Evolutionary conservation across 2,113 vertebrate species (phyloP).

Genomic region (Corythaixoides concolor): DNA sequence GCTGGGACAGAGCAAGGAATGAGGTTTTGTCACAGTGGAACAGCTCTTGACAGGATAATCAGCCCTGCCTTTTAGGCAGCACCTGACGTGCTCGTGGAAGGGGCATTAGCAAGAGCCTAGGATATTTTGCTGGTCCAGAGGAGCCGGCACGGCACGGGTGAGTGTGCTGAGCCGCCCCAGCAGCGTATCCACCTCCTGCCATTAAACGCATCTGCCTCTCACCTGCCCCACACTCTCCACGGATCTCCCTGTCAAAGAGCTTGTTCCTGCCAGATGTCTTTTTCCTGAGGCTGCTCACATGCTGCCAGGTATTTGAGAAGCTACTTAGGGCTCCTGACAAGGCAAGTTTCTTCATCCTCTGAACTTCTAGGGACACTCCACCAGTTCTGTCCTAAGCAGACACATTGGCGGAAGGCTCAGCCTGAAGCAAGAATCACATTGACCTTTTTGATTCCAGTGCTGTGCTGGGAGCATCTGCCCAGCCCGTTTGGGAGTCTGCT

Average conservation of each 20-base stretch:
- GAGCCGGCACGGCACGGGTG: background rate
- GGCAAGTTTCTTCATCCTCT: background rate
- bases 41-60: background rate
- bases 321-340: background rate
- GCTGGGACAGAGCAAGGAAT: background rate
- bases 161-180: background rate
- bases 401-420: background rate
- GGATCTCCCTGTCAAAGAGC: background rate
- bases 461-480: background rate
- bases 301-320: background rate
- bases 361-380: background rate
- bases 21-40: background rate
- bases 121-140: background rate
- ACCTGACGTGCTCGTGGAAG: background rate
- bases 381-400: background rate
- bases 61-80: background rate
- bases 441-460: background rate
- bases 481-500: accelerated
- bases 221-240: background rate
- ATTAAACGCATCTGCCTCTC: background rate
- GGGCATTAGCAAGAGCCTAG: background rate
- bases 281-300: background rate
- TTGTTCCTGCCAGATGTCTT: background rate
- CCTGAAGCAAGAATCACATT: background rate
- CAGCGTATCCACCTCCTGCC: background rate